These are phyloP conservation scores for Tenthredo distinguenda DNA, from an alignment of 2,888 invertebrate genomes.

Conservation along the genomic window DNA sequence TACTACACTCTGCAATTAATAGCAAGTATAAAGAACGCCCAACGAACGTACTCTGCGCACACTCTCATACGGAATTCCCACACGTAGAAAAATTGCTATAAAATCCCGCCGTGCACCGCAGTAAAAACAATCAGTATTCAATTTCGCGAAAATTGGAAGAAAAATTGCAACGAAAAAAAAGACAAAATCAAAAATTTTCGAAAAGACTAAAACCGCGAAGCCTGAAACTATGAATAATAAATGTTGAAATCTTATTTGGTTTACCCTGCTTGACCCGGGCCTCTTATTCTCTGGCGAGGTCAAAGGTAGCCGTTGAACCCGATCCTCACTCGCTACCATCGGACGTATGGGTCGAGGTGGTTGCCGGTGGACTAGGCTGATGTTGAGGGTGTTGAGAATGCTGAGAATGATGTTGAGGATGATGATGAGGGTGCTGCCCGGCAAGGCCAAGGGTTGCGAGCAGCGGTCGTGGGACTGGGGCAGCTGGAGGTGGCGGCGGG, in stretches of 20 bases:
- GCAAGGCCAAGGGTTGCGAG: conserved; percentile 73
- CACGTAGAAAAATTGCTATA: background rate
- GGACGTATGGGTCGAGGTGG: conserved; percentile 71
- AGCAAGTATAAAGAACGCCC: background rate
- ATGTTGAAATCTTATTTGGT: conserved; percentile 53
- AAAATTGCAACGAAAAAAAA: background rate
- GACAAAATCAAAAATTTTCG: background rate
- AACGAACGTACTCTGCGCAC: background rate
- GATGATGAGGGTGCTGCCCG: conserved; percentile 61
- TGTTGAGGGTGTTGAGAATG: conserved; percentile 51
- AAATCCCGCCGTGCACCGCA: background rate
- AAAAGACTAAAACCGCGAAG: background rate
- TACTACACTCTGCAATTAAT: background rate
- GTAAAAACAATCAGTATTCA: background rate
- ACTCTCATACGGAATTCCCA: background rate
- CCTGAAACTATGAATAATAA: background rate
- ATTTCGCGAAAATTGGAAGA: background rate
- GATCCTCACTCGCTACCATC: conserved; percentile 75
- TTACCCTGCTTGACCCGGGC: conserved; percentile 76
- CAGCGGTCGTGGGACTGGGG: conserved; percentile 76
- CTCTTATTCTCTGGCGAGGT: conserved; percentile 46
- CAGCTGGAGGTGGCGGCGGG: conserved; percentile 80
- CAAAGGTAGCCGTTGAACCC: conserved; percentile 11
- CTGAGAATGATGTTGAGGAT: conserved; percentile 43
- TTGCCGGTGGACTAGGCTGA: conserved; percentile 48